Conservation (phyloP, 2,797 vertebrate species). For the Anas bernieri region DNA sequence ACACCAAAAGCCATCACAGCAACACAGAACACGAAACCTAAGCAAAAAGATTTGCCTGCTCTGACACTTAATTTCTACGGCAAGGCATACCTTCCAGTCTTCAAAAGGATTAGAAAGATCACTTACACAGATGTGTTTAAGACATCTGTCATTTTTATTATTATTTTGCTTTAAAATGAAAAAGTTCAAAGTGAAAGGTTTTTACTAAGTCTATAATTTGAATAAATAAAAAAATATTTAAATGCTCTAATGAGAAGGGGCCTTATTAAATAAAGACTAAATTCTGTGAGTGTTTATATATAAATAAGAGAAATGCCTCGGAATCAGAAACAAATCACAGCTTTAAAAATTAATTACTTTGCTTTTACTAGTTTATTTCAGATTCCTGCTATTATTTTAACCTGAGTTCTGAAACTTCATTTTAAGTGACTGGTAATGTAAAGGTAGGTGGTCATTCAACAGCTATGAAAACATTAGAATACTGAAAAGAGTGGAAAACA, state of each 20-base stretch:
- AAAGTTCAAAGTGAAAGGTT: neutral
- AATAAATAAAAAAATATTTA: neutral
- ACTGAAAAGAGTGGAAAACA: neutral
- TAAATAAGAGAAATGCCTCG: neutral
- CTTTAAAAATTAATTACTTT: neutral
- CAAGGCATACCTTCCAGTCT: neutral
- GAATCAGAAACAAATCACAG: neutral
- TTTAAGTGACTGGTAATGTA: neutral
- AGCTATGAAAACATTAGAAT: neutral
- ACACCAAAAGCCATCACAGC: neutral
- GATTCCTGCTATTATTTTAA: neutral
- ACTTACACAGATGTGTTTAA: neutral
- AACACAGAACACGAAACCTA: neutral
- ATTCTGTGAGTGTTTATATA: neutral
- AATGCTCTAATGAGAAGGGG: neutral
- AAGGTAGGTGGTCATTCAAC: neutral
- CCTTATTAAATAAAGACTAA: neutral
- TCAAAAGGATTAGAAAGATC: neutral
- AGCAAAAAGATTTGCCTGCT: neutral
- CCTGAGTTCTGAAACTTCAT: neutral
- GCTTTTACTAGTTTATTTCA: neutral
- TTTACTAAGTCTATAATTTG: neutral
- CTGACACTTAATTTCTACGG: neutral
- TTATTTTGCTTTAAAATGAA: neutral
- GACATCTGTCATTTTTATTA: neutral